Conservation (phyloP, 1,140 invertebrate genomes). For the Eulimnadia texana region DNA sequence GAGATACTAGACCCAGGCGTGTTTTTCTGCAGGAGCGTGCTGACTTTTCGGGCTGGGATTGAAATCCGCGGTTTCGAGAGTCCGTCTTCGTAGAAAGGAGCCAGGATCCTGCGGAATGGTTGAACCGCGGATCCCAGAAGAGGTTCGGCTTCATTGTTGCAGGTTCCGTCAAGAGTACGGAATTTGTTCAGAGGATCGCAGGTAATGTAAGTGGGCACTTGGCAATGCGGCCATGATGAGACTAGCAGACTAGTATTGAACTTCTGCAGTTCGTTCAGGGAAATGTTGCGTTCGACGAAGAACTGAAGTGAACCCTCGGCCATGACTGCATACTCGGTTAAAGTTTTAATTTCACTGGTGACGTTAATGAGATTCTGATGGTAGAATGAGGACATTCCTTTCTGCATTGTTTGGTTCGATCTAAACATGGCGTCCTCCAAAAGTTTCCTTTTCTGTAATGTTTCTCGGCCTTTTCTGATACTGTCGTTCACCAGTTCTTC, state of each 20-base stretch:
- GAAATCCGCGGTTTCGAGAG: slow-evolving; percentile 51
- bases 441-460: not conserved
- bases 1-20: not conserved
- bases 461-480: not conserved
- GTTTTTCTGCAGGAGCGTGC: not conserved
- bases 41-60: slow-evolving; percentile 2
- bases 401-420: not conserved
- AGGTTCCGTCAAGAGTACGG: slow-evolving; percentile 34
- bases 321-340: slow-evolving; percentile 4
- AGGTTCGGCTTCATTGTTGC: slow-evolving; percentile 34
- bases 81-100: slow-evolving; percentile 81
- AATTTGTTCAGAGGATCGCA: slow-evolving; percentile 23
- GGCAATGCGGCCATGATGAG: not conserved
- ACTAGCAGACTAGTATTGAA: not conserved
- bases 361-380: slow-evolving; percentile 1
- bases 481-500: not conserved
- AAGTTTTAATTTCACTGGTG: not conserved
- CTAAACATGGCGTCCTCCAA: not conserved
- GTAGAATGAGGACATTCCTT: not conserved
- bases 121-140: slow-evolving; percentile 28
- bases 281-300: not conserved
- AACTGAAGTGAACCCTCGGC: not conserved
- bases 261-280: not conserved
- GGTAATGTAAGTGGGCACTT: not conserved
- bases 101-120: slow-evolving; percentile 64